Conservation (phyloP, 1,140 invertebrate genomes). For the Holcopasites calliopsidis region DNA sequence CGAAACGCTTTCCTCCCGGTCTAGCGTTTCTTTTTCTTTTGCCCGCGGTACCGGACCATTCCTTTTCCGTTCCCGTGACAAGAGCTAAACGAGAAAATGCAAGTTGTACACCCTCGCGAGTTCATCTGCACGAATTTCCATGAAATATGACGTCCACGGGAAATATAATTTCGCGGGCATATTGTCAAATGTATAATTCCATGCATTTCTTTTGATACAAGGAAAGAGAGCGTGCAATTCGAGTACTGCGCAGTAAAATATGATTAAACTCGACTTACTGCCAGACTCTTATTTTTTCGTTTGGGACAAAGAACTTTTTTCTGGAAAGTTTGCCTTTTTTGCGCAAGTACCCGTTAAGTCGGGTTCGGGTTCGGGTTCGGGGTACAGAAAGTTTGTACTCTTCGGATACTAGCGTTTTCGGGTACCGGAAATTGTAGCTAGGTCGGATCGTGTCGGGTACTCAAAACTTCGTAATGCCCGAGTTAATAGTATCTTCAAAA, state of each 20-base stretch:
- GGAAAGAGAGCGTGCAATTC: too few relatives aligned
- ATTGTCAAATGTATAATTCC: conserved; percentile 1
- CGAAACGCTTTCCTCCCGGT: background rate
- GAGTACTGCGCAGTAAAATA: background rate
- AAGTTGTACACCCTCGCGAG: background rate
- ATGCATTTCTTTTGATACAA: background rate
- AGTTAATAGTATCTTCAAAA: too few relatives aligned
- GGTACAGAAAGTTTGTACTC: too few relatives aligned
- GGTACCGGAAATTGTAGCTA: too few relatives aligned
- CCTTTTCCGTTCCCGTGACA: conserved; percentile 10
- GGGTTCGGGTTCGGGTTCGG: too few relatives aligned
- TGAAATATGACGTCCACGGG: conserved; percentile 5
- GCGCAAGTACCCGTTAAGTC: too few relatives aligned
- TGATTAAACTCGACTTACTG: background rate
- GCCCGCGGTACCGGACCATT: background rate
- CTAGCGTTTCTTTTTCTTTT: background rate
- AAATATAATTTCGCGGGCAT: conserved; percentile 4
- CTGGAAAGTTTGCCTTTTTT: too few relatives aligned
- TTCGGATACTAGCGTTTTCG: too few relatives aligned
- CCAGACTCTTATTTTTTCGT: too few relatives aligned
- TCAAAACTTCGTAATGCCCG: too few relatives aligned
- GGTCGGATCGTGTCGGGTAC: too few relatives aligned
- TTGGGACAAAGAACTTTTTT: too few relatives aligned
- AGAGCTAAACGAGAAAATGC: conserved; percentile 44
- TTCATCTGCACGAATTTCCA: background rate